These are phyloP conservation scores for Panurus biarmicus DNA, from an alignment of 2,113 vertebrate species.

Conservation along the genomic window DNA sequence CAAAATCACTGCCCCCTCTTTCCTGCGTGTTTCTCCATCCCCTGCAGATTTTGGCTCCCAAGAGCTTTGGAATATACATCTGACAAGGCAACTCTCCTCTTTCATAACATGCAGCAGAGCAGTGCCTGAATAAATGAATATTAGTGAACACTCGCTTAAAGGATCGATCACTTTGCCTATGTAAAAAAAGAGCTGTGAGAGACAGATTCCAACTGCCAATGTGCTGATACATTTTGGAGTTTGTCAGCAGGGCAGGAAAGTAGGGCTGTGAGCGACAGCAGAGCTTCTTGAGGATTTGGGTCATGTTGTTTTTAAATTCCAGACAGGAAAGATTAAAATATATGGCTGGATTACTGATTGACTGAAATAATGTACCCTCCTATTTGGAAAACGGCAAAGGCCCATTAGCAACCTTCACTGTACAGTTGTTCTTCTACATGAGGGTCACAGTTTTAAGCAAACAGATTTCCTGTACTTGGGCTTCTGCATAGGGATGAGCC, in stretches of 20 bases:
- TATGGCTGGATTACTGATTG: background rate
- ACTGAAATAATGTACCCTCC: background rate
- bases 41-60: background rate
- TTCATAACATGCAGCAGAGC: background rate
- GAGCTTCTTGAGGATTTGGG: background rate
- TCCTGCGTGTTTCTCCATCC: background rate
- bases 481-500: background rate
- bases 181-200: background rate
- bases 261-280: background rate
- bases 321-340: slow-evolving; percentile 3
- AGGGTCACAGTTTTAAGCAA: background rate
- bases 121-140: slow-evolving; percentile 52
- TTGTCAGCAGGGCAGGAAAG: background rate
- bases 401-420: background rate
- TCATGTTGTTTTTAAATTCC: slow-evolving; percentile 12
- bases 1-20: background rate
- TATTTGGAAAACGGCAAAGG: background rate
- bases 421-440: background rate
- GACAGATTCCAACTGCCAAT: background rate
- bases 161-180: slow-evolving; percentile 16
- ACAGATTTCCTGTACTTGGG: background rate
- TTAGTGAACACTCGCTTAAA: slow-evolving; percentile 3
- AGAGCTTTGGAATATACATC: slow-evolving; percentile 23
- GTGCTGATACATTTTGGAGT: background rate
- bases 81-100: background rate